Conservation (phyloP, 2,797 vertebrate species). For the Spondyliosoma cantharus region DNA sequence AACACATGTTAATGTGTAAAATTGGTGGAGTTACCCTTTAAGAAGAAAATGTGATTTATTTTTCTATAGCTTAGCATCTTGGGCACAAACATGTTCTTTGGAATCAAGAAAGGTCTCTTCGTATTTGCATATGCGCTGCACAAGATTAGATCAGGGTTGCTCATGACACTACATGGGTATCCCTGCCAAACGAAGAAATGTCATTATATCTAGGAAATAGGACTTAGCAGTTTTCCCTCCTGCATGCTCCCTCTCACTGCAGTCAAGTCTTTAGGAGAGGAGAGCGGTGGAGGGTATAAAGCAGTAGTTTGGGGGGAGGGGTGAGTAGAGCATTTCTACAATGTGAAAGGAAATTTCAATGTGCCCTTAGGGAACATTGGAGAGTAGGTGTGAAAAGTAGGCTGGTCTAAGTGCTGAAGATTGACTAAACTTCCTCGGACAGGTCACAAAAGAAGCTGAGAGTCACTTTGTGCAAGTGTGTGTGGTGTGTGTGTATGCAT, state of each 20-base stretch:
- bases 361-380: slow-evolving; percentile 60
- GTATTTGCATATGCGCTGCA: background rate
- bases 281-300: slow-evolving; percentile 57
- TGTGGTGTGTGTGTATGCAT: slow-evolving; percentile 33
- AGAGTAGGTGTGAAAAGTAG: slow-evolving; percentile 77
- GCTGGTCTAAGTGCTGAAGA: slow-evolving; percentile 57
- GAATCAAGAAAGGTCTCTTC: slow-evolving; percentile 1
- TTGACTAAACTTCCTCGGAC: slow-evolving; percentile 67
- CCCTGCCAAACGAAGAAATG: slow-evolving; percentile 19
- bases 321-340: slow-evolving; percentile 45
- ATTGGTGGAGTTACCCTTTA: too few relatives aligned
- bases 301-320: slow-evolving; percentile 58
- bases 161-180: slow-evolving; percentile 2
- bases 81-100: background rate
- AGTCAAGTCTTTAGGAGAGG: slow-evolving; percentile 63
- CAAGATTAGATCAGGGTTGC: slow-evolving; percentile 16
- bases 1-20: too few relatives aligned
- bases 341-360: slow-evolving; percentile 67
- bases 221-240: slow-evolving; percentile 41
- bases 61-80: background rate
- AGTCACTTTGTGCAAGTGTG: slow-evolving; percentile 9
- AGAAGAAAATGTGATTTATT: too few relatives aligned
- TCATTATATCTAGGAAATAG: slow-evolving; percentile 41
- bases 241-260: slow-evolving; percentile 54
- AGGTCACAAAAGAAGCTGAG: slow-evolving; percentile 60